Conservation (phyloP, 2,888 invertebrate species). For the Dendrolimus houi region DNA sequence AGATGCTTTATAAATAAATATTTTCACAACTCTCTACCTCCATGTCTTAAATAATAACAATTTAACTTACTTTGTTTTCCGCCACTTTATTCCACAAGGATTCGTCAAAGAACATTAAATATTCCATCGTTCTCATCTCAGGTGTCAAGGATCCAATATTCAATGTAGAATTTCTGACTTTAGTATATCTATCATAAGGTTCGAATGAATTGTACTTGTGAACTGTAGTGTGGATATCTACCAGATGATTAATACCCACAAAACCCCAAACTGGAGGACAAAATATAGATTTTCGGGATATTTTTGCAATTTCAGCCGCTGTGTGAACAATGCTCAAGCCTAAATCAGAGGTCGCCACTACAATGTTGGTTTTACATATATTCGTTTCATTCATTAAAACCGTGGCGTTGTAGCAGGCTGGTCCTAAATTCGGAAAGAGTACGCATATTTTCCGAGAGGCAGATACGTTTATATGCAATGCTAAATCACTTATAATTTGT, state of each 20-base stretch:
- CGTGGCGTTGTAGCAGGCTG: slow-evolving; percentile 76
- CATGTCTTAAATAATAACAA: no score
- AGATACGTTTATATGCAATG: slow-evolving; percentile 64
- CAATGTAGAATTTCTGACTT: slow-evolving; percentile 64
- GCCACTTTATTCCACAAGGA: slow-evolving; percentile 45
- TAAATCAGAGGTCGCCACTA: slow-evolving; percentile 74
- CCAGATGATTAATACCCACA: slow-evolving; percentile 70
- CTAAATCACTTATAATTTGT: slow-evolving; percentile 51
- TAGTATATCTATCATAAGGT: slow-evolving; percentile 67
- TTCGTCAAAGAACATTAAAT: slow-evolving; percentile 58
- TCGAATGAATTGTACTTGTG: slow-evolving; percentile 68
- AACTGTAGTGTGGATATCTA: slow-evolving; percentile 71
- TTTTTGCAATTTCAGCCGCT: slow-evolving; percentile 55
- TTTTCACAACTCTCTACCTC: no score
- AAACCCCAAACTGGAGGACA: slow-evolving; percentile 81
- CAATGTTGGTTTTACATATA: slow-evolving; percentile 62
- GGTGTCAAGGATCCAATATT: slow-evolving; percentile 64
- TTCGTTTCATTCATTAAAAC: slow-evolving; percentile 50
- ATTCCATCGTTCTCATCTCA: slow-evolving; percentile 72
- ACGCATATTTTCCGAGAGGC: slow-evolving; percentile 61
- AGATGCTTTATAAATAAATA: no score
- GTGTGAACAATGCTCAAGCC: slow-evolving; percentile 61
- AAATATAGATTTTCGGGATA: slow-evolving; percentile 65
- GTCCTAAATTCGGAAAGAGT: slow-evolving; percentile 72
- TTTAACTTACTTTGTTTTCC: slow-evolving; percentile 43